Base-by-base conservation (phyloP, 2,113 vertebrate species). In the Acrocephalus arundinaceus region DNA sequence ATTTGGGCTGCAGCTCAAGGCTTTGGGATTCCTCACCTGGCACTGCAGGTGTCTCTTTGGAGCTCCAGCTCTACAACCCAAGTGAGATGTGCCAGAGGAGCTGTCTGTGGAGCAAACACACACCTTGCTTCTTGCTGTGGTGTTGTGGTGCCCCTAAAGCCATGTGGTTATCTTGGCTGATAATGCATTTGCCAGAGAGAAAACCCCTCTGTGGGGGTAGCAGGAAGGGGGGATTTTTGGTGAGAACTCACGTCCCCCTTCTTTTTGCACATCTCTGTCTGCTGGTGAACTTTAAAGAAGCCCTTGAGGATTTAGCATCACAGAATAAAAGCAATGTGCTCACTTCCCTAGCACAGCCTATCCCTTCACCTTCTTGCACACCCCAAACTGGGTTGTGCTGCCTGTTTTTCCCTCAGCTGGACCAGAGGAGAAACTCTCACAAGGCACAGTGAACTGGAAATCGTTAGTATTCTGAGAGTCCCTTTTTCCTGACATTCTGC, bases 281-380 rank as follows among this genome's bases (percentile, higher is more conserved):
- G 62, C 4, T 85, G 71, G 62, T 94, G 94, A 83, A 91, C 87
- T 92, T 93, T 92, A 90, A 92, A 80, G 72, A 67, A 76, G 72
- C 76, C 92, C 79, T 86, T 55, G 66, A 93, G 86, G 94, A 79
- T 90, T 57, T 86, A 89, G 86, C 95, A 39, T 39, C 37, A 84
- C 37, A 62, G 63, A 84, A 90, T 84, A 45, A 94, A 97, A 90
- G 92, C 23, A 22, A 15, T 48, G 30, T 35, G 25, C 28, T 76
- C 66, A n/a, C 51, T 92, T 88, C 72, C 78, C 48, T 49, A 80
- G 82, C 49, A 84, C 68, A 51, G 65, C 25, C 79, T 39, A 58
- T 58, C 52, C 85, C n/a, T 81, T 85, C 41, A 51, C 87, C 70
- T 68, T n/a, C 37, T 82, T 65, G 67, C 77, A 85, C 75, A 80